Evolutionary conservation across 2,113 vertebrate genomes (phyloP).

Genomic region (Genyomyrus donnyi): DNA sequence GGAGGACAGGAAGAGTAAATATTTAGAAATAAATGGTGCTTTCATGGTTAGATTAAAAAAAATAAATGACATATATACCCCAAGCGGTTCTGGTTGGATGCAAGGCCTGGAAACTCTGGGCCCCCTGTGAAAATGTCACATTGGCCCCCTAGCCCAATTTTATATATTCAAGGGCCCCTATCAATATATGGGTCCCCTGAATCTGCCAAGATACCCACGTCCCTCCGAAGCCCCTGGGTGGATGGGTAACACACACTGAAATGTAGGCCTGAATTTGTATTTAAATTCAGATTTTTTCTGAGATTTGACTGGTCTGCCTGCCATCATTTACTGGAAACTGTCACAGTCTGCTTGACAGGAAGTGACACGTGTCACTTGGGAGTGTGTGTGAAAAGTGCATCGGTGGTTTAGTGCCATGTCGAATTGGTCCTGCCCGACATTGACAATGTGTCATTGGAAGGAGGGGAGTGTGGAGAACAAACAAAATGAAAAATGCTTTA

Average conservation of each 20-base stretch:
- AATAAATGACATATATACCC: not conserved
- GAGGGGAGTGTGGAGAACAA: not conserved
- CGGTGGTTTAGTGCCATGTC: not conserved
- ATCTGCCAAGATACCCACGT: not conserved
- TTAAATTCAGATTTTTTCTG: not conserved
- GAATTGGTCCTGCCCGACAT: not conserved
- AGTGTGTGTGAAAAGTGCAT: not conserved
- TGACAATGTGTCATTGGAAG: not conserved
- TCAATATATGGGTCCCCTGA: not conserved
- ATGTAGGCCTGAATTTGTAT: not conserved
- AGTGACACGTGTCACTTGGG: not conserved
- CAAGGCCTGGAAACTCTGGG: not conserved
- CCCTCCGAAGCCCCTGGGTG: not conserved
- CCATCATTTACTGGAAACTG: not conserved
- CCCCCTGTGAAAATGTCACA: not conserved
- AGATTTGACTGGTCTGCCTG: not conserved
- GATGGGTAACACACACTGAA: not conserved
- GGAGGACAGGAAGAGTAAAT: not conserved
- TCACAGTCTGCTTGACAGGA: not conserved
- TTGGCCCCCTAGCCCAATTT: not conserved
- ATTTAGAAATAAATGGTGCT: not conserved
- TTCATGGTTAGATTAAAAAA: not conserved
- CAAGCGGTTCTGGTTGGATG: not conserved
- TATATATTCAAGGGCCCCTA: not conserved
- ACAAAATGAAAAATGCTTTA: not conserved